Evolutionary conservation across 2,888 invertebrate species (phyloP).

Genomic region (Hirtodrosophila trivittata): DNA sequence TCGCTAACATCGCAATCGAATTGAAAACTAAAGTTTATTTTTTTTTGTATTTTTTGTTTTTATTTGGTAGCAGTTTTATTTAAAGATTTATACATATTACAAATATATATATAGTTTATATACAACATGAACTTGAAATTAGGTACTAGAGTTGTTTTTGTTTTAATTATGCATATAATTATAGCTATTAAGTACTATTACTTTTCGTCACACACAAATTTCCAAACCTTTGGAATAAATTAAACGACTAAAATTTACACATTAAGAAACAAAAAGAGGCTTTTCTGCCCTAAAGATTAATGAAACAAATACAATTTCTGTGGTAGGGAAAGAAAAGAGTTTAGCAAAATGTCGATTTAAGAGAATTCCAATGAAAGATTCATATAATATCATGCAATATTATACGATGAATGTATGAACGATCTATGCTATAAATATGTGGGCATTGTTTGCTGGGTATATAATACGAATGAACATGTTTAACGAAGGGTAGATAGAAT

Average conservation of each 20-base stretch:
- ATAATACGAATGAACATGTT: constrained; percentile 33
- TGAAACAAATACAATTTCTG: constrained; percentile 24
- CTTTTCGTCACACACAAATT: constrained; percentile 70
- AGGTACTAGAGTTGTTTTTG: constrained; percentile 60
- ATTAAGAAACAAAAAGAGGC: constrained; percentile 63
- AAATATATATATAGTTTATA: constrained; percentile 64
- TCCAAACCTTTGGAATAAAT: constrained; percentile 78
- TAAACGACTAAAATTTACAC: constrained; percentile 79
- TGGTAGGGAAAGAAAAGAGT: constrained; percentile 7
- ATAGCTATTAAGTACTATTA: constrained; percentile 74
- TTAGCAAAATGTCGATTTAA: constrained; percentile 2
- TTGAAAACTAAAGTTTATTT: too few species aligned
- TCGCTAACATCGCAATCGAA: constrained; percentile 4
- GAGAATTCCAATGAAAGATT: constrained; percentile 1
- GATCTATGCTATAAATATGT: constrained; percentile 67
- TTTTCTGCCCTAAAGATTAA: constrained; percentile 23
- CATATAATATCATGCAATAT: too few species aligned
- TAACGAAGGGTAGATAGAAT: constrained; percentile 29
- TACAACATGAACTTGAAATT: constrained; percentile 74
- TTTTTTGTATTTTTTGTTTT: constrained; percentile 10
- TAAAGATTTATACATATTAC: constrained; percentile 71
- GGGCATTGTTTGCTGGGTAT: constrained; percentile 30
- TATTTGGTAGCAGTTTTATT: constrained; percentile 79
- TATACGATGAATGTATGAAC: too few species aligned
- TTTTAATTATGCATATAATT: constrained; percentile 58